Base-by-base conservation (phyloP, 2,888 invertebrate species). In the Drosophila meridionalis region DNA sequence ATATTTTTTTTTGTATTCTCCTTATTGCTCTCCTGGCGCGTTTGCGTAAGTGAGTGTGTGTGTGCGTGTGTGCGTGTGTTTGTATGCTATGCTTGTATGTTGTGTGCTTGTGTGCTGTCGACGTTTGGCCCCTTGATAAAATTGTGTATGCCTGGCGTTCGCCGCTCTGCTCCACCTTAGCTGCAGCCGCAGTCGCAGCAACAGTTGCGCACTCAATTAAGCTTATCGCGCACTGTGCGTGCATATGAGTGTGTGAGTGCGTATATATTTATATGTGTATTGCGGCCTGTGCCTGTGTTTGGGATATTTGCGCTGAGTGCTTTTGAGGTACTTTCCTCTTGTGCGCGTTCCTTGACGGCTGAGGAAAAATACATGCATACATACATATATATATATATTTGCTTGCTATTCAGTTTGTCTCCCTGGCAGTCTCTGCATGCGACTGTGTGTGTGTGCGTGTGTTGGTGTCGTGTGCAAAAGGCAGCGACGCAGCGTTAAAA, bases 291-390 rank as follows among this genome's bases (percentile, higher is more conserved):
- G 69, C 53, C 65, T 47, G 47, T 69, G 63, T 80, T 83, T 74
- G 87, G 84, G 84, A 88, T 58, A 58, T 82, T 84, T 84, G 69
- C 64, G 76, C 74, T 87, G 65, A 69, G 78, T 70, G 82, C 63
- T 89, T 89, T 89, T 86, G 86, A 89, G 87, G 87, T 89, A 87
- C 88, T 89, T 87, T 87, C 68, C 87, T 72, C 82, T 71, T 67
- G 57, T 75, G 73, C 63, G 67, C 77, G 84, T 89, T 87, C 87
- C 87, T 87, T 87, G 83, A 40, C 59, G 73, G 26, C 14, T 47
- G 71, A 73, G 73, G 69, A 70, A 74, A 76, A n/a, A 60, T 64
- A 30, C 28, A 14, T 40, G 1, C 12, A 3, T n/a, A 36, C 28
- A 14, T 40, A 5, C 12, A 3, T n/a, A 36, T 8, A 72, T 14